Percentiles rank a stretch among this genome's conserved stretches.
Evolutionary conservation across 2,113 vertebrate genomes (phyloP).

Genomic region (Tonatia bakeri): DNA sequence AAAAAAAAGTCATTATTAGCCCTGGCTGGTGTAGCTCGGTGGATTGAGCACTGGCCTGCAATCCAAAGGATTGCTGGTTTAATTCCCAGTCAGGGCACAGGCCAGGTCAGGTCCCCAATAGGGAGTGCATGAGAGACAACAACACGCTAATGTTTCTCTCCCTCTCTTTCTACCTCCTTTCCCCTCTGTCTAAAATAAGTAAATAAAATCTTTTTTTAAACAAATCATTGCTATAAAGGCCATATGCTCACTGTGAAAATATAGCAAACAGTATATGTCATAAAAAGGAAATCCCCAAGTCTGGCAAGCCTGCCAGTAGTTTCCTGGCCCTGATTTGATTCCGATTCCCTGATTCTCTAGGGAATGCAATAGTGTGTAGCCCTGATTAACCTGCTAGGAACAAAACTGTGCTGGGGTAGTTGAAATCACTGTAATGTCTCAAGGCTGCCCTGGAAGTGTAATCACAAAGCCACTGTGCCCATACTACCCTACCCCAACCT

Average conservation of each 20-base stretch:
- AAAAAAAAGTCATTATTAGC: not conserved
- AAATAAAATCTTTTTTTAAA: not conserved
- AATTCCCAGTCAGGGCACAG: too few species aligned
- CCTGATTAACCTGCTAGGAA: not conserved
- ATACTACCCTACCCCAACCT: accelerated
- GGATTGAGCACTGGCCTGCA: too few species aligned
- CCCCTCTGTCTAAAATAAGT: too few species aligned
- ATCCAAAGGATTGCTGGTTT: too few species aligned
- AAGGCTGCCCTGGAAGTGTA: not conserved
- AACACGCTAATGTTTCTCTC: too few species aligned
- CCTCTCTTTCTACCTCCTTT: too few species aligned
- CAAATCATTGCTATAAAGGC: slow-evolving; percentile 22
- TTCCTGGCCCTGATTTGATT: not conserved
- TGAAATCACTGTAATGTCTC: not conserved
- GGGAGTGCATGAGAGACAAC: too few species aligned
- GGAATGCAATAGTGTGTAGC: not conserved
- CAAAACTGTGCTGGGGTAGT: not conserved
- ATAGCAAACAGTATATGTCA: not conserved
- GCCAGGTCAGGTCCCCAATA: too few species aligned
- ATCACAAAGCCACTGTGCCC: not conserved
- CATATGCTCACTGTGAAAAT: slow-evolving; percentile 16
- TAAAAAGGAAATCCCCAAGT: not conserved
- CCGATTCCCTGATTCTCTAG: too few species aligned
- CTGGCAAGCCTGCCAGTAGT: not conserved
- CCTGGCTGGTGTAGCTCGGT: too few species aligned